Percentiles rank a stretch among this genome's conserved stretches.
Conservation (phyloP, 2,113 vertebrate genomes). For the Sorex fumeus region DNA sequence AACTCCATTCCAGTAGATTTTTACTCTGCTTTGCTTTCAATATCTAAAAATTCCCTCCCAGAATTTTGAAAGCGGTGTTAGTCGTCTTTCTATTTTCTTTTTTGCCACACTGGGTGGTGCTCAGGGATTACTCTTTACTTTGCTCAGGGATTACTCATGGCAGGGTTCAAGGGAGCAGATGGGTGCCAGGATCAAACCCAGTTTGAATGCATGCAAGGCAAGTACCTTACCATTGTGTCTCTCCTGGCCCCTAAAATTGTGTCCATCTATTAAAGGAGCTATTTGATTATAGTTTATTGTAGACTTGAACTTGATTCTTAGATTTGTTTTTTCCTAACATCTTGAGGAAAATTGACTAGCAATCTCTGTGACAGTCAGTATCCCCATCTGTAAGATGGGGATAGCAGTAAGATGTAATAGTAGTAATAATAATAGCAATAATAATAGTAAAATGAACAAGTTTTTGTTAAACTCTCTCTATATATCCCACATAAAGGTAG, state of each 20-base stretch:
- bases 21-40: conserved; percentile 16
- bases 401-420: neutral
- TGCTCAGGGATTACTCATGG: too few relatives aligned
- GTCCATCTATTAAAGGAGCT: too few relatives aligned
- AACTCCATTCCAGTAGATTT: neutral
- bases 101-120: too few relatives aligned
- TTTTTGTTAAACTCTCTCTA: too few relatives aligned
- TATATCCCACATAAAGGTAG: too few relatives aligned
- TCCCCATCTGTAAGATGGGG: neutral
- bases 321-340: neutral
- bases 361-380: neutral
- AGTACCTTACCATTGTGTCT: too few relatives aligned
- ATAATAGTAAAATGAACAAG: neutral
- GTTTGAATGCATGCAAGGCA: too few relatives aligned
- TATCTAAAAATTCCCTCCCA: neutral
- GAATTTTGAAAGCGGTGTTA: neutral
- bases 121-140: too few relatives aligned
- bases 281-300: neutral
- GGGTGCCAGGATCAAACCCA: neutral
- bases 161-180: neutral
- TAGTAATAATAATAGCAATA: neutral
- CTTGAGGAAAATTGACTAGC: neutral
- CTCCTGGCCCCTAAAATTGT: too few relatives aligned
- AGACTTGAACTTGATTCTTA: conserved; percentile 4
- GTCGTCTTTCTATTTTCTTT: too few relatives aligned